These are phyloP conservation scores for Actias luna DNA, from an alignment of 2,888 invertebrate genomes.

Conservation along the genomic window DNA sequence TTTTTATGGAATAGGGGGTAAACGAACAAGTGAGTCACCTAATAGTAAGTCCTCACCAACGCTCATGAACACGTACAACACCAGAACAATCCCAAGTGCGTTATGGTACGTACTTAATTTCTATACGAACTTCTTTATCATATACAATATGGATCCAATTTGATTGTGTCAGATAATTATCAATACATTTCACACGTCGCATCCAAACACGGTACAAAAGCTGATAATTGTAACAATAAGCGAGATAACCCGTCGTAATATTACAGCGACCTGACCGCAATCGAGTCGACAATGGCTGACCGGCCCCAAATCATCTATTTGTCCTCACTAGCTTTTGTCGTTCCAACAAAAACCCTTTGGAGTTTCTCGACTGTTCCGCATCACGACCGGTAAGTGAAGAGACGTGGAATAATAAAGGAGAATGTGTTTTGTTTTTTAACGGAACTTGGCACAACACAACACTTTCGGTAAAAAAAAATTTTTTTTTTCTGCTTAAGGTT, in stretches of 20 bases:
- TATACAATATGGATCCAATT: background rate
- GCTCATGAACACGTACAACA: too few species aligned
- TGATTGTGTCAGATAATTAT: background rate
- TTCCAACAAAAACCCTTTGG: conserved; percentile 12
- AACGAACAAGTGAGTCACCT: too few species aligned
- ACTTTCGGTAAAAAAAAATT: too few species aligned
- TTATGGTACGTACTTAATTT: too few species aligned
- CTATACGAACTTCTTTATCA: background rate
- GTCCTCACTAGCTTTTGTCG: conserved; percentile 34
- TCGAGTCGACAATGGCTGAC: conserved; percentile 35
- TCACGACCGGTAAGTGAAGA: background rate
- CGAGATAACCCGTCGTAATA: conserved; percentile 1
- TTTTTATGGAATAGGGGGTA: too few species aligned
- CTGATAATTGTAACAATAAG: conserved; percentile 8
- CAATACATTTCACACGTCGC: background rate
- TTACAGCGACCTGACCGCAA: conserved; percentile 10
- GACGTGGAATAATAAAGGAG: background rate
- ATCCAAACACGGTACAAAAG: background rate
- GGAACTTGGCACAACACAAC: too few species aligned
- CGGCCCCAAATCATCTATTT: conserved; percentile 60
- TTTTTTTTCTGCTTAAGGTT: too few species aligned
- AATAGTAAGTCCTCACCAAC: too few species aligned
- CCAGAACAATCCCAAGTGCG: too few species aligned
- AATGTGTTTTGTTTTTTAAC: too few species aligned
- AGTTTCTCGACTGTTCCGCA: background rate